Evolutionary conservation across 1,140 invertebrate genomes (phyloP).

Genomic region (Potamilus streckersoni): DNA sequence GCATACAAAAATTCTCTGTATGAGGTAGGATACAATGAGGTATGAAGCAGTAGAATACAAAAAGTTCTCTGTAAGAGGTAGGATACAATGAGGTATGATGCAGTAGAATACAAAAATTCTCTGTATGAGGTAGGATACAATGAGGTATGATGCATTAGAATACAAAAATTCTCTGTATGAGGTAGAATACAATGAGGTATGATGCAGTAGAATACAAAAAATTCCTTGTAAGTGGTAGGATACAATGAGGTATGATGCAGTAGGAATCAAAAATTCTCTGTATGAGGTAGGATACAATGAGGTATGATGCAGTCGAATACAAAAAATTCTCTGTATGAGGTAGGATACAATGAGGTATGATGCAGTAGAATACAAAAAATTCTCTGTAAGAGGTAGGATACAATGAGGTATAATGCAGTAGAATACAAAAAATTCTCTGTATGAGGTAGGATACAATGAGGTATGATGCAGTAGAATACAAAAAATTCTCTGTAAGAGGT

Average conservation of each 20-base stretch:
- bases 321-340: slow-evolving; percentile 67
- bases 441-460: slow-evolving; percentile 63
- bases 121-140: slow-evolving; percentile 66
- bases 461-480: slow-evolving; percentile 63
- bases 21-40: too few relatives aligned
- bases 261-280: slow-evolving; percentile 64
- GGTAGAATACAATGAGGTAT: slow-evolving; percentile 64
- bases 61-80: too few relatives aligned
- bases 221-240: slow-evolving; percentile 66
- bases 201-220: slow-evolving; percentile 59
- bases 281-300: slow-evolving; percentile 64
- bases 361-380: slow-evolving; percentile 61
- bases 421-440: slow-evolving; percentile 61
- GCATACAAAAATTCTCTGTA: slow-evolving; percentile 59
- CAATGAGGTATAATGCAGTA: slow-evolving; percentile 59
- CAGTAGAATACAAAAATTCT: slow-evolving; percentile 61
- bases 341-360: slow-evolving; percentile 56
- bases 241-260: slow-evolving; percentile 51
- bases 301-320: slow-evolving; percentile 50
- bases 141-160: too few relatives aligned
- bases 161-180: too few relatives aligned
- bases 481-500: slow-evolving; percentile 62
- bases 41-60: too few relatives aligned
- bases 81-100: too few relatives aligned
- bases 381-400: slow-evolving; percentile 64